Evolutionary conservation across 2,113 vertebrate species (phyloP).

Genomic region (Mustelus asterias): DNA sequence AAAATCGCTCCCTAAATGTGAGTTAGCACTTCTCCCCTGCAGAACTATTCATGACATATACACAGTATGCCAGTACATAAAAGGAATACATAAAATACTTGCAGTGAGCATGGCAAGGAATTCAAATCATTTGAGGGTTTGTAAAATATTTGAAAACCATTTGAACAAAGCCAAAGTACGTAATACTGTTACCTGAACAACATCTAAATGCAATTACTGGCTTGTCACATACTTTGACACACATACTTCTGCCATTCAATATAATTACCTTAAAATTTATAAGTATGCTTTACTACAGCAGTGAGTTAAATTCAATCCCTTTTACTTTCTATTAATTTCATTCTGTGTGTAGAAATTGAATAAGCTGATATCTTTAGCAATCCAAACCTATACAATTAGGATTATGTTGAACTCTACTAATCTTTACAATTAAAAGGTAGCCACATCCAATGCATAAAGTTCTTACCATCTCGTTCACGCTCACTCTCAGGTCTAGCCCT

Average conservation of each 20-base stretch:
- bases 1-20: not conserved
- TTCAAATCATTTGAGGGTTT: not conserved
- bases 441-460: not conserved
- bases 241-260: not conserved
- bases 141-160: not conserved
- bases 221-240: not conserved
- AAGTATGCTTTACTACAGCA: not conserved
- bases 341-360: not conserved
- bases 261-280: not conserved
- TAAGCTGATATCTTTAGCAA: not conserved
- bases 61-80: not conserved
- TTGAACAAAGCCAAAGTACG: not conserved
- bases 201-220: not conserved
- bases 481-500: conserved; percentile 95
- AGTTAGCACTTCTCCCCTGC: not conserved
- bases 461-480: conserved; percentile 85
- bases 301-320: not conserved
- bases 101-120: not conserved
- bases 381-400: too few relatives aligned
- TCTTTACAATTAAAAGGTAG: not conserved
- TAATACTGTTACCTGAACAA: too few relatives aligned
- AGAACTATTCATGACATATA: not conserved
- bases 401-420: too few relatives aligned
- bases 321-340: conserved; percentile 9
- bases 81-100: not conserved